Base-by-base conservation (phyloP, 2,888 invertebrate genomes). In the Panzeria rudis region DNA sequence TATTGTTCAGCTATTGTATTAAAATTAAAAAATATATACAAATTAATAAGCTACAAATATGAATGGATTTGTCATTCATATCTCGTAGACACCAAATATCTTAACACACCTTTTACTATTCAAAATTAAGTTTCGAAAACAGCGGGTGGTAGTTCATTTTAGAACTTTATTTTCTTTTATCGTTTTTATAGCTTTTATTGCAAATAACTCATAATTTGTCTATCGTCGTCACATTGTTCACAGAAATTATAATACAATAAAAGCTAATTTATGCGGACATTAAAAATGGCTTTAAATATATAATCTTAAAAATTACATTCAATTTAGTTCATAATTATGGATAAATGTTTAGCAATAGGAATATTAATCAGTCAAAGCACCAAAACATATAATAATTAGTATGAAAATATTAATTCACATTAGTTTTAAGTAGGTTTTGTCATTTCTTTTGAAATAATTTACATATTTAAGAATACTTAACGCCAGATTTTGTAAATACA, bases 201-300 rank as follows among this genome's bases (percentile, higher is more conserved):
- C 17, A 38, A 32, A 72, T 83, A 83, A 83, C 56, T 83, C 76
- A 83, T 35, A 64, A 71, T 72, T 64, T 23, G 56, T 50, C 73
- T 17, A n/a, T 73, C 77, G 69, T 81, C 73, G 69, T 81, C 73
- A 75, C 68, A 75, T 23, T 68, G 59, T 61, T 75, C 8, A 66
- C 11, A 69, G 76, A 69, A 64, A 54, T 76, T 47, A 52, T 54
- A 56, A 71, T 82, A 71, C 61, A 62, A 52, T 32, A 76, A 82
- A 76, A 54, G 32, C 15, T 29, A 32, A 64, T 75, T 75, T 54
- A 75, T 75, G 54, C 15, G 54, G 9, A 5, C 64, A 56, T 35
- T 29, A 76, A 35, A 23, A 47, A n/a, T 41, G 52, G 64, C 75
- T 54, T 52, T 64, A 13, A 72, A 72, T 17, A 38, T 15, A 66